These are phyloP conservation scores for Thunnus thynnus DNA, from an alignment of 2,113 vertebrate species.

Conservation along the genomic window DNA sequence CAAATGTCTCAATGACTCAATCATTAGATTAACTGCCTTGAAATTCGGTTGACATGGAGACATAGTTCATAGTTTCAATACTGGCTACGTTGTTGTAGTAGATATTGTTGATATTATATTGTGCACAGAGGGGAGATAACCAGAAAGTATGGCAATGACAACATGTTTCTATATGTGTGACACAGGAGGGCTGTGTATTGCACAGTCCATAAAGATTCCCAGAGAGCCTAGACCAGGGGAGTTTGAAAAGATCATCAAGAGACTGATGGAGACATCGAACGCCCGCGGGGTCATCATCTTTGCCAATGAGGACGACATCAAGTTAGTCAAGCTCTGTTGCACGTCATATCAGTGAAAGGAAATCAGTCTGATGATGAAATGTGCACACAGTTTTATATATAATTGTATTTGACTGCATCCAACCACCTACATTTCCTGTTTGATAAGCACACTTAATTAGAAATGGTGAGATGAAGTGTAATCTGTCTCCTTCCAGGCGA, in stretches of 20 bases:
- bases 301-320: slow-evolving; percentile 96
- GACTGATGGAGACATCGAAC: slow-evolving; percentile 94
- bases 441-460: not conserved
- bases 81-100: not conserved
- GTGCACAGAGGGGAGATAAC: not conserved
- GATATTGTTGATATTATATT: not conserved
- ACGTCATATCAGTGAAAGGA: not conserved
- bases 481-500: slow-evolving; percentile 78
- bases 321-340: slow-evolving; percentile 80
- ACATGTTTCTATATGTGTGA: slow-evolving; percentile 37
- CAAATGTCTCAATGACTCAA: not conserved
- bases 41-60: not conserved
- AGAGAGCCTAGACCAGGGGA: slow-evolving; percentile 91
- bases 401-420: not conserved
- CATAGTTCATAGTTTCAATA: not conserved
- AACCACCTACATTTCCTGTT: not conserved
- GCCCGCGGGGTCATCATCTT: slow-evolving; percentile 95
- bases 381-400: not conserved
- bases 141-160: not conserved
- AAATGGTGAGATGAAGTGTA: not conserved
- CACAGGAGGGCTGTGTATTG: slow-evolving; percentile 93
- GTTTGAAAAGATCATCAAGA: slow-evolving; percentile 95
- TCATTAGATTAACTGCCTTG: not conserved
- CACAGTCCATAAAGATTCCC: slow-evolving; percentile 94
- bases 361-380: not conserved